Conservation (phyloP, 2,113 vertebrate genomes). For the Trematomus loennbergii region DNA sequence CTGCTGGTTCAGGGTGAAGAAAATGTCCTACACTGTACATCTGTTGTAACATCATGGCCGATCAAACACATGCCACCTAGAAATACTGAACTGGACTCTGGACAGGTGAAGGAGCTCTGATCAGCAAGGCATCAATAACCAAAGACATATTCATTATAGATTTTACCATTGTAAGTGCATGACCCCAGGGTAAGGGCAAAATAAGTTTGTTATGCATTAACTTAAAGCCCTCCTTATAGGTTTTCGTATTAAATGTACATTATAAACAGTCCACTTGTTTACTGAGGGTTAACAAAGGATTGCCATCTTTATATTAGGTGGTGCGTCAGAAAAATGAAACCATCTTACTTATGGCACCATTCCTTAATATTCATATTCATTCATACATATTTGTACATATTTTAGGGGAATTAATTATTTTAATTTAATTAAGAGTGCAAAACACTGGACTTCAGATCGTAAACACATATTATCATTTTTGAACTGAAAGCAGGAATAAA, state of each 20-base stretch:
- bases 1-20: constrained; percentile 62
- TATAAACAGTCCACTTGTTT: background rate
- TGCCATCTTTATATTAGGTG: background rate
- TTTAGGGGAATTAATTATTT: background rate
- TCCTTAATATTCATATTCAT: background rate
- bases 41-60: constrained; percentile 43
- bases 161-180: background rate
- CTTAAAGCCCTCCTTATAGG: too few species aligned
- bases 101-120: constrained; percentile 39
- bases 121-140: background rate
- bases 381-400: background rate
- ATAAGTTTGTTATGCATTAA: background rate
- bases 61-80: constrained; percentile 41
- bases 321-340: background rate
- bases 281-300: background rate
- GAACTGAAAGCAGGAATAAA: background rate
- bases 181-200: background rate
- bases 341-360: background rate
- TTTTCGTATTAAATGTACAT: background rate
- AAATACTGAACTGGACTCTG: constrained; percentile 30
- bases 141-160: background rate
- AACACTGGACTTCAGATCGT: background rate
- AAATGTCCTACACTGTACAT: constrained; percentile 58
- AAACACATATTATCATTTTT: background rate
- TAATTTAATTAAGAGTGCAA: too few species aligned